Conservation (phyloP, 2,113 vertebrate genomes). For the Nesogale talazaci region DNA sequence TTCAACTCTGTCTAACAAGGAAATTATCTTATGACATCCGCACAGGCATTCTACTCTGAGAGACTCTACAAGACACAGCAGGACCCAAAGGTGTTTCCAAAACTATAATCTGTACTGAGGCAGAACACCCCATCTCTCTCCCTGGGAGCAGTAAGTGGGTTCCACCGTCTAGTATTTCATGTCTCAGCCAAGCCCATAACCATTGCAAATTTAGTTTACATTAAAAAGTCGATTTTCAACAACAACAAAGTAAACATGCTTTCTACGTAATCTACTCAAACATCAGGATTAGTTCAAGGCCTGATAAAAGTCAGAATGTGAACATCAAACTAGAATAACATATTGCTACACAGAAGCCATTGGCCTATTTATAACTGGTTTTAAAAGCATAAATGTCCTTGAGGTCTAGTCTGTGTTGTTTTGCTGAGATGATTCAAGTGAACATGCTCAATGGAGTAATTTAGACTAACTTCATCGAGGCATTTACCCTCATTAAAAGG, state of each 20-base stretch:
- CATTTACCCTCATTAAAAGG: background rate
- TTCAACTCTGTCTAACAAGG: background rate
- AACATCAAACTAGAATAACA: background rate
- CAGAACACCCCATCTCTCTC: too few relatives aligned
- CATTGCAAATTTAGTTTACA: background rate
- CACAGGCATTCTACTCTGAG: background rate
- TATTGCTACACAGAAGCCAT: background rate
- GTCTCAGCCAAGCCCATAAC: too few relatives aligned
- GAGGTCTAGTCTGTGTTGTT: background rate
- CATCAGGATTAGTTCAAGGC: constrained; percentile 6
- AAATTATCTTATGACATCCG: constrained; percentile 43
- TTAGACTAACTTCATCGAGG: background rate
- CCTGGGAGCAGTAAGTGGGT: too few relatives aligned
- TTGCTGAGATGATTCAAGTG: background rate
- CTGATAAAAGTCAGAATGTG: background rate
- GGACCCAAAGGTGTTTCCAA: too few relatives aligned
- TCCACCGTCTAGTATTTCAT: background rate
- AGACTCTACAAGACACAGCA: too few relatives aligned
- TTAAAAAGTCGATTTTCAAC: constrained; percentile 48
- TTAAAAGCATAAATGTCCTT: background rate
- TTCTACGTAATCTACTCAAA: background rate
- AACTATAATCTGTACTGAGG: too few relatives aligned
- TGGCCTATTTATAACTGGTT: background rate
- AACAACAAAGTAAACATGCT: constrained; percentile 30
- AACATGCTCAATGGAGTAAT: background rate